Evolutionary conservation across 1,140 invertebrate species (phyloP).

Genomic region (Portunus trituberculatus): DNA sequence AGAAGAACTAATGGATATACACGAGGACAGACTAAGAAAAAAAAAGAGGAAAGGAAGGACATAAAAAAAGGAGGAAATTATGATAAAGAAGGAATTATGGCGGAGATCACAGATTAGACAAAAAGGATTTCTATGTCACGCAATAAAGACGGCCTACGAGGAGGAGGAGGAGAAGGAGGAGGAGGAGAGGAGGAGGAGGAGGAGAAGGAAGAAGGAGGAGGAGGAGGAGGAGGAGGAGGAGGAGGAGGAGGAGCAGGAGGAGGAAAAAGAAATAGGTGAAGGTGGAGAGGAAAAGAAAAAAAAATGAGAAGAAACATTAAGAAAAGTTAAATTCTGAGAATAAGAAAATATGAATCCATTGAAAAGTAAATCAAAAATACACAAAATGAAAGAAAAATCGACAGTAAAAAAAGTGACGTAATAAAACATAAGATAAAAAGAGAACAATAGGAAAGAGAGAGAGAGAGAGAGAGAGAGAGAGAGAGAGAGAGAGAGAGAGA

Average conservation of each 20-base stretch:
- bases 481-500: constrained; percentile 34
- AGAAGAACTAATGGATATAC: background rate
- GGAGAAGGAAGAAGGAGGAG: too few relatives aligned
- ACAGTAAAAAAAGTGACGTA: background rate
- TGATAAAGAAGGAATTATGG: constrained; percentile 20
- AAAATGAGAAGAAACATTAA: background rate
- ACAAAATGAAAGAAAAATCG: background rate
- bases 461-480: background rate
- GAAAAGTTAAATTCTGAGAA: background rate
- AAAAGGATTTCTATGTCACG: background rate
- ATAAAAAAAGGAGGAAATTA: background rate
- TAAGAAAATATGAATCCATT: background rate
- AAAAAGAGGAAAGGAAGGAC: background rate
- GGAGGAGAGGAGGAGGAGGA: background rate
- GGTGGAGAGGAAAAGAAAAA: background rate
- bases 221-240: background rate
- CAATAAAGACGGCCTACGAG: background rate
- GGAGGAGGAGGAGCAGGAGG: background rate
- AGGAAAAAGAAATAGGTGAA: background rate
- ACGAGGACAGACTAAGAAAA: background rate
- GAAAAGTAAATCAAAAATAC: background rate
- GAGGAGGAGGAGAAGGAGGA: background rate
- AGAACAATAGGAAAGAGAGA: background rate
- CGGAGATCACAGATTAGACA: background rate
- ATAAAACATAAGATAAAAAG: background rate